phyloP scores from a whole-genome alignment of 2,797 vertebrate species.

The Ibycter americanus region DNA sequence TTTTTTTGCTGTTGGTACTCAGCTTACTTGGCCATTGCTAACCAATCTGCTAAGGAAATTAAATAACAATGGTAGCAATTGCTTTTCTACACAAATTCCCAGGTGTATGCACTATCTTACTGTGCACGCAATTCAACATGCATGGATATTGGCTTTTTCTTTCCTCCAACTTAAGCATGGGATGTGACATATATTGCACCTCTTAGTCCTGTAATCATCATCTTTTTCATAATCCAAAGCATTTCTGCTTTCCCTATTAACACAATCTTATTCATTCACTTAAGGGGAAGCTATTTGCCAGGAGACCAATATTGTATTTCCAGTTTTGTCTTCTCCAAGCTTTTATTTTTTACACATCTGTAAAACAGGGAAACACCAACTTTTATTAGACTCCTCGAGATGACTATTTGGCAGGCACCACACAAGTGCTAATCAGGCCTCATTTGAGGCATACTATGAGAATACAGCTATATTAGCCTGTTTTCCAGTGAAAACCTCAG shows the following conservation, averaged over 20 bases:
- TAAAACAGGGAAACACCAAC: not conserved
- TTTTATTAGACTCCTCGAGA: not conserved
- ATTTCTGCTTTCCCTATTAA: not conserved
- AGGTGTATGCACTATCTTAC: not conserved
- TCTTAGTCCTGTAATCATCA: not conserved
- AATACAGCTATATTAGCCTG: not conserved
- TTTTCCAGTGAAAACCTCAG: not conserved
- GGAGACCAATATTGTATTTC: not conserved
- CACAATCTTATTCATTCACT: not conserved
- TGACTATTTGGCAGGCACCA: not conserved
- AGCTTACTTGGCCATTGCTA: not conserved
- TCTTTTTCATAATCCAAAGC: not conserved
- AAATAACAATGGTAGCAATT: not conserved
- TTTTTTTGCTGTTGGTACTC: not conserved
- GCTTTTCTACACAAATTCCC: not conserved
- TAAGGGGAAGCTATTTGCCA: not conserved
- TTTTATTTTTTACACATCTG: not conserved
- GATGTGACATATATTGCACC: not conserved
- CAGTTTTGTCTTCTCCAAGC: not conserved
- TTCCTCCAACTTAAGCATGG: not conserved
- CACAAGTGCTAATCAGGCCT: not conserved
- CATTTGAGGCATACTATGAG: not conserved
- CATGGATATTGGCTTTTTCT: not conserved
- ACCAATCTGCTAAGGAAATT: not conserved
- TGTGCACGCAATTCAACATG: not conserved